phyloP scores from a whole-genome alignment of 1,140 invertebrate species.

The Ridgeia piscesae region DNA sequence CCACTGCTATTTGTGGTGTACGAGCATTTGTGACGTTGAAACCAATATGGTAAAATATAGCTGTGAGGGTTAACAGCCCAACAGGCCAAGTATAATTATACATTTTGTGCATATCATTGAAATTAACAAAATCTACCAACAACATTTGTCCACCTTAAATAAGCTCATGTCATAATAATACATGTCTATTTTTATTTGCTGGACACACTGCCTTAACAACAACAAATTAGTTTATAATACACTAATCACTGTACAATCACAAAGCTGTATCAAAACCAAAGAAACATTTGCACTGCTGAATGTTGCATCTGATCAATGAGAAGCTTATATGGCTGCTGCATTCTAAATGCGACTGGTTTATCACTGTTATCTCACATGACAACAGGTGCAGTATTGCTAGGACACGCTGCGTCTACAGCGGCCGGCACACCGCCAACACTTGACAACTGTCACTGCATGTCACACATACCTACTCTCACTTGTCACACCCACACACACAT shows the following conservation, averaged over 20 bases:
- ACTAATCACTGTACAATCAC: background rate
- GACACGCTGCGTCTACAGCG: background rate
- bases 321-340: background rate
- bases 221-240: conserved; percentile 7
- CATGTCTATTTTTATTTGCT: background rate
- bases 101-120: background rate
- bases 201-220: background rate
- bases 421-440: background rate
- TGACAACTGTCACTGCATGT: background rate
- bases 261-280: background rate
- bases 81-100: background rate
- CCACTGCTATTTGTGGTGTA: background rate
- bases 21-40: background rate
- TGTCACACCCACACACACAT: background rate
- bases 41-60: background rate
- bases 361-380: background rate
- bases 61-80: background rate
- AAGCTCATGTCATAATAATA: background rate
- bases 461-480: background rate
- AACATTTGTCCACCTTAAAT: conserved; percentile 6
- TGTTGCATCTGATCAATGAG: background rate
- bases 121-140: conserved; percentile 6
- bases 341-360: background rate
- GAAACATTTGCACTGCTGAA: background rate
- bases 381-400: background rate